Conservation (phyloP, 1,140 invertebrate species). For the Whitmania pigra region DNA sequence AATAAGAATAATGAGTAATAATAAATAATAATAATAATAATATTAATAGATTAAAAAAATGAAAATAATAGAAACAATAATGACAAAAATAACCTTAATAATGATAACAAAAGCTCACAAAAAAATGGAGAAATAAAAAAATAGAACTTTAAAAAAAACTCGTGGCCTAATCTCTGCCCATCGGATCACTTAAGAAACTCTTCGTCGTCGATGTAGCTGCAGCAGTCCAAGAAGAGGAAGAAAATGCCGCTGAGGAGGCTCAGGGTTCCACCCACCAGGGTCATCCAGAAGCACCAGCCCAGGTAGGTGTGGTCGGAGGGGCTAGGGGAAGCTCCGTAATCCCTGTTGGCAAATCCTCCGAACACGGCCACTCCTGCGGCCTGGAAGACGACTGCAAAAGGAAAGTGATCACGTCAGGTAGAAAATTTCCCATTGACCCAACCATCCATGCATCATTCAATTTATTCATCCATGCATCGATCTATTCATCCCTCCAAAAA, state of each 20-base stretch:
- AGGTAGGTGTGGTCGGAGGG: conserved; percentile 6
- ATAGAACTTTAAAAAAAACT: neutral
- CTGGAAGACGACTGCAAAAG: conserved; percentile 10
- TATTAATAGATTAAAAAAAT: neutral
- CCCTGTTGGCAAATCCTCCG: conserved; percentile 18
- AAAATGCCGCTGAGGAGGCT: conserved; percentile 12
- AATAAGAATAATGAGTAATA: too few species aligned
- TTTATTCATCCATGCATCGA: too few species aligned
- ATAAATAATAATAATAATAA: neutral
- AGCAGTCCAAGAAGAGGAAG: conserved; percentile 21
- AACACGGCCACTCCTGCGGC: conserved; percentile 12
- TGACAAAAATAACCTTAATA: neutral
- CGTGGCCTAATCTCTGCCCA: neutral
- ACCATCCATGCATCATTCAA: too few species aligned
- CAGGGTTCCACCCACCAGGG: conserved; percentile 5
- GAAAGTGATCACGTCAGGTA: too few species aligned
- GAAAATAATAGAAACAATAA: too few species aligned
- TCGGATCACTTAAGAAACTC: conserved; percentile 7
- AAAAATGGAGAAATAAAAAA: neutral
- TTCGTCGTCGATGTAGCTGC: conserved; percentile 16
- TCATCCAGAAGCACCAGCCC: conserved; percentile 20
- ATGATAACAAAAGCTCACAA: neutral
- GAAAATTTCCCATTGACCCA: too few species aligned
- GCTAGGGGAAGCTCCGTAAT: conserved; percentile 15
- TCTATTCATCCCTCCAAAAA: too few species aligned